phyloP scores from a whole-genome alignment of 1,140 invertebrate genomes.

The Nebria ingens region DNA sequence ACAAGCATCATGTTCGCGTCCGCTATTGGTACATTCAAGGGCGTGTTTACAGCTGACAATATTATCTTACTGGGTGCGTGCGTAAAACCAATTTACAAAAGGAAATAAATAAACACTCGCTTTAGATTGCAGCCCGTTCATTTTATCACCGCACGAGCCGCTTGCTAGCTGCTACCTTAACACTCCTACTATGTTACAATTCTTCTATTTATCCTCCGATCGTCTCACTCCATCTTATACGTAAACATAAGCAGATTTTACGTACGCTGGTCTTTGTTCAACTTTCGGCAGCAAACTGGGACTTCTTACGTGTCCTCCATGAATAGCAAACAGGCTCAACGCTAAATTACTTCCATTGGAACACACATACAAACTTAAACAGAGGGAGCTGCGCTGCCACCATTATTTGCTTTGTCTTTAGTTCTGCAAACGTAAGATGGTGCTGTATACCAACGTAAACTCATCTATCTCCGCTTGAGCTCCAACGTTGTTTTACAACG shows the following conservation, averaged over 20 bases:
- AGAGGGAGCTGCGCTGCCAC: too few relatives aligned
- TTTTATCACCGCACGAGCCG: not conserved
- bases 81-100: conserved; percentile 7
- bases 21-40: not conserved
- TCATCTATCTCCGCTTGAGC: not conserved
- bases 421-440: too few relatives aligned
- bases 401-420: too few relatives aligned
- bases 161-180: not conserved
- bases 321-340: conserved; percentile 1
- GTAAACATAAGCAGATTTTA: not conserved
- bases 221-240: not conserved
- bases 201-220: not conserved
- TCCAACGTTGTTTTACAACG: not conserved
- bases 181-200: not conserved
- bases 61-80: conserved; percentile 4
- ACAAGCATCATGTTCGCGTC: not conserved
- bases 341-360: conserved; percentile 4
- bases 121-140: conserved; percentile 7
- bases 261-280: too few relatives aligned
- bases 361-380: too few relatives aligned
- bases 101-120: conserved; percentile 8
- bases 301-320: not conserved
- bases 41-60: conserved; percentile 5
- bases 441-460: not conserved
- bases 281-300: not conserved